Percentiles rank a stretch among this genome's conserved stretches.
Conservation (phyloP, 2,797 vertebrate species). For the Megaceryle alcyon region DNA sequence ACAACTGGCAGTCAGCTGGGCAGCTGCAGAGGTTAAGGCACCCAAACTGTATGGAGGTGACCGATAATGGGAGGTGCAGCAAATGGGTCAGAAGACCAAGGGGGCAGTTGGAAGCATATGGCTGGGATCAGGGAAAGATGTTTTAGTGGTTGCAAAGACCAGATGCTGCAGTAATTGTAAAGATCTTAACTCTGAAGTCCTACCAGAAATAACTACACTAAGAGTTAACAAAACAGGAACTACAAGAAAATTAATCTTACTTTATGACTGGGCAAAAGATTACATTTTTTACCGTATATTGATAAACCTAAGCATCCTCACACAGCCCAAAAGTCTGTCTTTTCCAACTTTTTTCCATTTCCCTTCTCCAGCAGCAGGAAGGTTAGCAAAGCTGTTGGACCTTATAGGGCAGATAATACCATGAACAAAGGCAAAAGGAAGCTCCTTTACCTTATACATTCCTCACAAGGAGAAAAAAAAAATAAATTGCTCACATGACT, state of each 20-base stretch:
- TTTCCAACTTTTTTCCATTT: background rate
- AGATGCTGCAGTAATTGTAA: background rate
- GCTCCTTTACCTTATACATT: background rate
- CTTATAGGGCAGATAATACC: background rate
- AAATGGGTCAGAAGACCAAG: fast-evolving
- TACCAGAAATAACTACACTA: background rate
- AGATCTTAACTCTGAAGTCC: background rate
- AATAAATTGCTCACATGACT: background rate
- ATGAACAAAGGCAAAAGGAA: background rate
- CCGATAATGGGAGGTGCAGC: fast-evolving
- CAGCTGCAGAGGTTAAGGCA: background rate
- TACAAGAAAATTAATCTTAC: background rate
- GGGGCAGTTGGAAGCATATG: fast-evolving
- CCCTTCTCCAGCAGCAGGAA: background rate
- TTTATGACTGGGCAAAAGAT: background rate
- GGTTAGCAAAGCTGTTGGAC: background rate
- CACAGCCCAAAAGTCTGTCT: background rate
- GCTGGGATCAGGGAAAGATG: background rate
- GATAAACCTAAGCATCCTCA: background rate
- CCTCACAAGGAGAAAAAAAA: background rate
- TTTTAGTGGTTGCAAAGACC: background rate
- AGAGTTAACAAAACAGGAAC: background rate
- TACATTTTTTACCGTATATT: fast-evolving
- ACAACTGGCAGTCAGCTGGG: background rate
- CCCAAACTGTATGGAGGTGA: background rate